Evolutionary conservation across 2,888 invertebrate species (phyloP).

Genomic region (Trichogramma dendrolimi): DNA sequence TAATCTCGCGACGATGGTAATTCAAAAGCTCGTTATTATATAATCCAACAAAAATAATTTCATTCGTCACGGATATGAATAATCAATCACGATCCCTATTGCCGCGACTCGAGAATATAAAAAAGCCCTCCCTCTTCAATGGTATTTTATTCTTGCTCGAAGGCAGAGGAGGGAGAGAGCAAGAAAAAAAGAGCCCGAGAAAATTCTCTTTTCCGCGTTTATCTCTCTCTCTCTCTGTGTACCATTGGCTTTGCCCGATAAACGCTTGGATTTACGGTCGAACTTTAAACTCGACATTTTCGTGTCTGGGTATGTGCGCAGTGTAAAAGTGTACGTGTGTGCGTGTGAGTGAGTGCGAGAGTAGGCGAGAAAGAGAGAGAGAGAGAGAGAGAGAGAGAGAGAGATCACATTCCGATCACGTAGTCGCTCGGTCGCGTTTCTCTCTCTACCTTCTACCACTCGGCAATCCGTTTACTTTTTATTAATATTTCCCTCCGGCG

Average conservation of each 20-base stretch:
- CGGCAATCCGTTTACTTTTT: slow-evolving; percentile 1
- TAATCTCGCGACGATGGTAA: too few relatives aligned
- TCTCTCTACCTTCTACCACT: slow-evolving; percentile 4
- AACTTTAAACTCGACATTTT: slow-evolving; percentile 11
- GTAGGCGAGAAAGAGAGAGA: too few relatives aligned
- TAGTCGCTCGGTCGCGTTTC: slow-evolving; percentile 15
- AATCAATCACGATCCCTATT: too few relatives aligned
- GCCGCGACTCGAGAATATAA: too few relatives aligned
- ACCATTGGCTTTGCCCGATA: slow-evolving; percentile 17
- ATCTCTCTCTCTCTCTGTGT: not conserved
- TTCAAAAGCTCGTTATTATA: too few relatives aligned
- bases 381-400: too few relatives aligned
- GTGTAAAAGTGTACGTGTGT: not conserved
- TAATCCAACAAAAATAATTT: too few relatives aligned
- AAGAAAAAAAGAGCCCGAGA: slow-evolving; percentile 1
- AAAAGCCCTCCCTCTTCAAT: too few relatives aligned
- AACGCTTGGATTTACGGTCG: slow-evolving; percentile 24
- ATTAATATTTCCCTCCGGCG: slow-evolving; percentile 2
- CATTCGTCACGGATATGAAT: too few relatives aligned
- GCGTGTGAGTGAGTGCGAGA: too few relatives aligned
- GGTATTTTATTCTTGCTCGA: too few relatives aligned
- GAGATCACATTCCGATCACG: slow-evolving; percentile 20
- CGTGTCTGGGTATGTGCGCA: not conserved
- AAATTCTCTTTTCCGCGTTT: slow-evolving; percentile 13
- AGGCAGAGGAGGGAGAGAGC: not conserved